Evolutionary conservation across 2,797 vertebrate species (phyloP).

Genomic region (Sebastes melanostomus): DNA sequence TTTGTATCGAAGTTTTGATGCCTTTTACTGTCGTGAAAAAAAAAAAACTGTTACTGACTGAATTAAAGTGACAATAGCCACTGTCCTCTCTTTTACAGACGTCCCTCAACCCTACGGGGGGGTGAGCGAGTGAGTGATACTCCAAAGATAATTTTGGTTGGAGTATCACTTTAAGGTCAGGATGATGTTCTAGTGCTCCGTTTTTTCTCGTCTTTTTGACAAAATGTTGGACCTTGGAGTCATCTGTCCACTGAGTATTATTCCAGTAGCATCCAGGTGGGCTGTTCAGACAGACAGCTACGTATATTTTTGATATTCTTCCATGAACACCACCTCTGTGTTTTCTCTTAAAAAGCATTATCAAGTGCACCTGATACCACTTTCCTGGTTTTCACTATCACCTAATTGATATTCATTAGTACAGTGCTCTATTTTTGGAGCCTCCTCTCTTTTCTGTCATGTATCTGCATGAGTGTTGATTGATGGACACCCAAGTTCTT

Average conservation of each 20-base stretch:
- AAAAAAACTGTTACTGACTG: neutral
- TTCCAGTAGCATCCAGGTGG: neutral
- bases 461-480: neutral
- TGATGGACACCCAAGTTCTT: neutral
- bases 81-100: neutral
- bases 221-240: conserved; percentile 7
- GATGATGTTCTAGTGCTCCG: neutral
- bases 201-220: conserved; percentile 14
- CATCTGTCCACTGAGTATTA: conserved; percentile 22
- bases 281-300: neutral
- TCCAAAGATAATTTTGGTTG: neutral
- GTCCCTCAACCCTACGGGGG: too few relatives aligned
- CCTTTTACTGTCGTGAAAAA: neutral
- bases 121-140: neutral
- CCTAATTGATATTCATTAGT: neutral
- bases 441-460: neutral
- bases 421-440: neutral
- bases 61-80: neutral
- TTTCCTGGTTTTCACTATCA: neutral
- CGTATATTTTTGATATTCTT: conserved; percentile 14
- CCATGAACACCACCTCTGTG: neutral
- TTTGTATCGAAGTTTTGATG: neutral
- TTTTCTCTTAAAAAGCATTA: neutral
- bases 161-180: conserved; percentile 9
- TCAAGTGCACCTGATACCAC: neutral